Base-by-base conservation (phyloP, 2,888 invertebrate species). In the Melinopterus prodromus region DNA sequence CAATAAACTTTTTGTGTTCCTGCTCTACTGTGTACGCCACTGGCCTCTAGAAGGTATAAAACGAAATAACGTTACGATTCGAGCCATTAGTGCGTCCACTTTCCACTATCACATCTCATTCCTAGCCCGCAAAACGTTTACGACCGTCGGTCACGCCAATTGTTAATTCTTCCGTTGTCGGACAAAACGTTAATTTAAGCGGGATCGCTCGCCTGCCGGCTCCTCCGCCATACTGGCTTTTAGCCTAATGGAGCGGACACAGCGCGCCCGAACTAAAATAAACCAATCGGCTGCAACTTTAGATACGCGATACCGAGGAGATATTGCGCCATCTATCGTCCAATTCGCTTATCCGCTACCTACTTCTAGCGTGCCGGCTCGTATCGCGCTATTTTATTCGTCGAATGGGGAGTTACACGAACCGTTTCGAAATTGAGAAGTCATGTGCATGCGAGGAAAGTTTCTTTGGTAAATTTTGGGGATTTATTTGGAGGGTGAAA, bases 101-200 rank as follows among this genome's bases (percentile, higher is more conserved):
- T 84, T 82, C 78, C 80, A 81, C 83, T 84, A 84, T 84, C 83
- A 83, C 82, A 83, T 83, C 83, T 81, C 82, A 82, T 83, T 82
- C 81, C 81, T 76, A 78, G 80, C 80, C 77, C 82, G 82, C 71
- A 37, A n/a, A 26, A 16, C 74, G 74, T 37, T 77, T 79, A 81
- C 78, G 79, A 79, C 16, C 15, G 16, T 74, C 78, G 77, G 83
- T 81, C 85, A 85, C 85, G 85, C 82, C 78, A 85, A 80, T 83
- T 80, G 84, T 85, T 85, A 85, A 88, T 88, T 87, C 87, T 85
- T 85, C 83, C 84, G 84, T 86, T 87, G 88, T 88, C 86, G 83
- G 85, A 88, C 88, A 88, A 88, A 88, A 88, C 87, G 88, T 86
- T 88, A 87, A 88, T 87, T 87, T 86, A 84, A 85, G 86, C 86